Evolutionary conservation across 2,888 invertebrate genomes (phyloP), one percentile per base, ranked within the genome.

Genomic region (Itoplectis maculator): DNA sequence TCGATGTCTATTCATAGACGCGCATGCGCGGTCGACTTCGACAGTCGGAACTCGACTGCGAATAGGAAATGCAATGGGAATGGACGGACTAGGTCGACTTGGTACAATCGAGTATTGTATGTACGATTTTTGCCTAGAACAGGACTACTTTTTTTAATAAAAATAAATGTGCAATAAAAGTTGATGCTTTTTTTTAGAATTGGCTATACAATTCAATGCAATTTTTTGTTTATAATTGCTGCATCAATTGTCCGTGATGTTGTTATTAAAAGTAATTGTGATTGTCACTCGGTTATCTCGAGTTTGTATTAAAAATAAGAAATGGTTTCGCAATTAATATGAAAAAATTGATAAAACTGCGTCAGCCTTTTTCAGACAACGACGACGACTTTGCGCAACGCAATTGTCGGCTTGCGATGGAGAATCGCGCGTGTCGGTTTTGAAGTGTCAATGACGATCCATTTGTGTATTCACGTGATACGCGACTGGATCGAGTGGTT

Each of bases 121-220:
- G 45, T n/a, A 59, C 40, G 59, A 42, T 66, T 29, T 29, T 29
- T 29, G 29, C 61, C 15, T 51, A 23, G 42, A 29, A 42, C 40
- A 63, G 11, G 15, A 40, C 7, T 45, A 18, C 20, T n/a, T n/a
- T n/a, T 54, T 69, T 69, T 35, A 42, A 51, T 54, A 59, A 42
- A 77, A 45, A 79, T 59, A 59, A 11, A 59, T 42, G 72, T 77
- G 77, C 76, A 66, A 81, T 77, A 68, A 13, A 51, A 65, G 23
- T 20, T 18, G 11, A 18, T 6, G 40, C 11, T 29, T 5, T n/a
- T n/a, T n/a, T 79, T 63, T 70, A 13, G 40, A 35, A 42, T 51
- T 45, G 29, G 18, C 54, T 18, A 61, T 37, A 20, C 37, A 47
- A n/a, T 18, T 23, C 56, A 68, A 68, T 6, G 45, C 37, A 61